Conservation (phyloP, 2,797 vertebrate species). For the Pseudochromis fuscus region DNA sequence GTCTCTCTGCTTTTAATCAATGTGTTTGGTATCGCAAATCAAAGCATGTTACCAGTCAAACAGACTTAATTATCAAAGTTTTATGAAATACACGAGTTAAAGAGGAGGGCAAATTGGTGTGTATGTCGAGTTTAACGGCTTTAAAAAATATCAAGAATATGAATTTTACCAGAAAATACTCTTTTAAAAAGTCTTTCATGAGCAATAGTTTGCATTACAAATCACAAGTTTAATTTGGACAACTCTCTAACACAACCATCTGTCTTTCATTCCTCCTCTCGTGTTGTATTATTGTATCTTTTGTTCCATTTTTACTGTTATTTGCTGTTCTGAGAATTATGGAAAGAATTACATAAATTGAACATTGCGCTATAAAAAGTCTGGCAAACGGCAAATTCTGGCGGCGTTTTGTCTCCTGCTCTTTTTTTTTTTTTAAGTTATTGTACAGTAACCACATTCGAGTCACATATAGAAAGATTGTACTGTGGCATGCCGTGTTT, state of each 20-base stretch:
- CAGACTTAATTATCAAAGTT: constrained; percentile 57
- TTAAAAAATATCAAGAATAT: constrained; percentile 33
- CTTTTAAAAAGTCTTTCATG: constrained; percentile 39
- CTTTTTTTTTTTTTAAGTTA: constrained; percentile 8
- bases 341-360: constrained; percentile 54
- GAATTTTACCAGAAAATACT: constrained; percentile 40
- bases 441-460: constrained; percentile 9
- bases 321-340: constrained; percentile 54
- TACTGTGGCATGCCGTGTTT: not conserved
- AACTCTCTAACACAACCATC: constrained; percentile 40
- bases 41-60: constrained; percentile 57
- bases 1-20: constrained; percentile 66
- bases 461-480: constrained; percentile 9
- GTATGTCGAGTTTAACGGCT: constrained; percentile 26
- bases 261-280: constrained; percentile 54
- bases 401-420: constrained; percentile 2
- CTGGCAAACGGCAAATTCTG: constrained; percentile 6
- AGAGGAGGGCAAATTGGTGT: constrained; percentile 7
- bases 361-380: constrained; percentile 32
- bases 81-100: constrained; percentile 38
- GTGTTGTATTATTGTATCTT: constrained; percentile 46
- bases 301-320: constrained; percentile 52
- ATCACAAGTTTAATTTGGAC: constrained; percentile 60
- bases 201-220: constrained; percentile 47
- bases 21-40: constrained; percentile 57